Evolutionary conservation across 2,888 invertebrate species (phyloP), one percentile per base, ranked within the genome.

Genomic region (Masnerella sp.): DNA sequence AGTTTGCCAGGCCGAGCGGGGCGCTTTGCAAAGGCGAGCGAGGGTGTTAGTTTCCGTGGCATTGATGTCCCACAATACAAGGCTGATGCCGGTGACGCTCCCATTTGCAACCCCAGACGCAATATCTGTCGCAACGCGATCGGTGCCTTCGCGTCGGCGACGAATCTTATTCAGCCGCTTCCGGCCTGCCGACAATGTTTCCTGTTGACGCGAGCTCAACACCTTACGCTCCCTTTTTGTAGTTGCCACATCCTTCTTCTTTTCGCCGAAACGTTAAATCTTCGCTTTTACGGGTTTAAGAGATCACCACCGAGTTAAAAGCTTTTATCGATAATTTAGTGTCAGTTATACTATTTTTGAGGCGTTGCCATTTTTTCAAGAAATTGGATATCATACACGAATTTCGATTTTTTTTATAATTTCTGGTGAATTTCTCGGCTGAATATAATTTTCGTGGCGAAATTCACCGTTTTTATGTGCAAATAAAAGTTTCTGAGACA

Each of bases 31-130:
- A 70, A 75, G 78, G 72, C 78, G 76, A 81, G 79, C 78, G 77
- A 71, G 76, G 84, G 80, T 82, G 83, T 85, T 83, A 85, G 86
- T 85, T 86, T 86, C 86, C 85, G 85, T 80, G 79, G 83, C 84
- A 87, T 87, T 86, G 85, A 85, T 82, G 83, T 79, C 75, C 77
- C 79, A 87, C 87, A 87, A 87, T 87, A 85, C 83, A 83, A 77
- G 78, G 74, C 77, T 82, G 84, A 86, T 85, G 84, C 80, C 81
- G 80, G 78, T 80, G 82, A 82, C 82, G 82, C 80, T 79, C 80
- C 81, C 79, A 82, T 83, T 83, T 81, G 80, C 82, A 81, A 80
- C 79, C 78, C 81, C 75, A 79, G 74, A 70, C 75, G 75, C 70
- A 74, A 77, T 76, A 76, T 75, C 75, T 72, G 70, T 59, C 70